These are phyloP conservation scores for Enteromius viviparus DNA, from an alignment of 2,797 vertebrate genomes.

Conservation along the genomic window DNA sequence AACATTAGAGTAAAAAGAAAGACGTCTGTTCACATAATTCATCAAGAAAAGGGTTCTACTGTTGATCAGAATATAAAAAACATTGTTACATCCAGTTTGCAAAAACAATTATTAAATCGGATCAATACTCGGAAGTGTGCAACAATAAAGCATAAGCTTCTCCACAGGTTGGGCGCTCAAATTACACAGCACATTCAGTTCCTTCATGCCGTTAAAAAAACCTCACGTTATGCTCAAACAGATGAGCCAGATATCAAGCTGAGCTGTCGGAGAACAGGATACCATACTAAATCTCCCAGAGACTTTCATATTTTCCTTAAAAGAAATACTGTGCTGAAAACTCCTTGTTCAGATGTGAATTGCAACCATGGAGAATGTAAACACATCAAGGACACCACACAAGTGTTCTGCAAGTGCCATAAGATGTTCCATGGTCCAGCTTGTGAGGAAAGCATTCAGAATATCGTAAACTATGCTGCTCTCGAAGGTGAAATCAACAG, in stretches of 20 bases:
- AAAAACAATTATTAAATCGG: too few species aligned
- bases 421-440: neutral
- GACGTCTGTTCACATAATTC: neutral
- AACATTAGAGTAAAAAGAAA: neutral
- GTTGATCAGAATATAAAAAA: too few species aligned
- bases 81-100: too few species aligned
- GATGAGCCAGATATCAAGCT: too few species aligned
- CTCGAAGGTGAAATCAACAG: neutral
- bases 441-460: neutral
- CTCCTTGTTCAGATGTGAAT: neutral
- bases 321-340: neutral
- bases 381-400: neutral
- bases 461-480: neutral
- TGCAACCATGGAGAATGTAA: constrained; percentile 9
- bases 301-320: neutral
- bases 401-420: constrained; percentile 4
- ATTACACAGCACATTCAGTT: too few species aligned
- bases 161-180: too few species aligned
- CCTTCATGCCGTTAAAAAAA: too few species aligned
- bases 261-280: too few species aligned
- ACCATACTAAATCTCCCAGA: neutral
- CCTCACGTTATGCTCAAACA: too few species aligned
- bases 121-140: too few species aligned
- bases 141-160: too few species aligned
- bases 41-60: neutral